phyloP scores from a whole-genome alignment of 2,888 invertebrate genomes.

The Andrena minutula region DNA sequence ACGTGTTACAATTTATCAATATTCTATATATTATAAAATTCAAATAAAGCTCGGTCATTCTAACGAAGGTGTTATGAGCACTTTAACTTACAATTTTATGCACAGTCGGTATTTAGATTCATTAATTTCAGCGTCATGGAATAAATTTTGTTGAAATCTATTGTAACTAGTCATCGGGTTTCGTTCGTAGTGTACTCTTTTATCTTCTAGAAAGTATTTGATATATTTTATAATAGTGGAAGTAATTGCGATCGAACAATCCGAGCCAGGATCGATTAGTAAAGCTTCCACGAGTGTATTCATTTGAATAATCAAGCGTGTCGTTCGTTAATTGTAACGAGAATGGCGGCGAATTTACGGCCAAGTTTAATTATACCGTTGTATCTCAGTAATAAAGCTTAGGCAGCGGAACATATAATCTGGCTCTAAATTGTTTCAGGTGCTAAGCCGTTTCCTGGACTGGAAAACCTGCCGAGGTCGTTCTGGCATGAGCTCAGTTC shows the following conservation, averaged over 20 bases:
- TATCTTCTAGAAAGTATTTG: not conserved
- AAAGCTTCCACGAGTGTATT: not conserved
- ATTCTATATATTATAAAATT: too few species aligned
- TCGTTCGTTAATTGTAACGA: conserved; percentile 21
- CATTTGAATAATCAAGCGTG: conserved; percentile 7
- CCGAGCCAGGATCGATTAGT: not conserved
- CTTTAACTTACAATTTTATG: too few species aligned
- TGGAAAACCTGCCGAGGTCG: conserved; percentile 82
- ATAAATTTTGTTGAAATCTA: too few species aligned
- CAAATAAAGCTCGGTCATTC: too few species aligned
- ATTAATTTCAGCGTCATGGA: too few species aligned
- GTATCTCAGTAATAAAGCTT: conserved; percentile 26
- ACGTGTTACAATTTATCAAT: too few species aligned
- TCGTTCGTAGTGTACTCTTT: not conserved
- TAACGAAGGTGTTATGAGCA: too few species aligned
- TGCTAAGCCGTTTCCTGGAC: conserved; percentile 81
- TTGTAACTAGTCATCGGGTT: too few species aligned
- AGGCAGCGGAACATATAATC: conserved; percentile 38
- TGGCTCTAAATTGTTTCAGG: conserved; percentile 75
- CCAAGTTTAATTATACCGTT: conserved; percentile 39
- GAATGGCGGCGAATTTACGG: conserved; percentile 22
- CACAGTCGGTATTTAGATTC: too few species aligned
- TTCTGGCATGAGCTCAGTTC: conserved; percentile 84
- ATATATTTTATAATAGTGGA: not conserved
- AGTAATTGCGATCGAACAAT: not conserved